Conservation (phyloP, 2,888 invertebrate species). For the Pandemis heparana region DNA sequence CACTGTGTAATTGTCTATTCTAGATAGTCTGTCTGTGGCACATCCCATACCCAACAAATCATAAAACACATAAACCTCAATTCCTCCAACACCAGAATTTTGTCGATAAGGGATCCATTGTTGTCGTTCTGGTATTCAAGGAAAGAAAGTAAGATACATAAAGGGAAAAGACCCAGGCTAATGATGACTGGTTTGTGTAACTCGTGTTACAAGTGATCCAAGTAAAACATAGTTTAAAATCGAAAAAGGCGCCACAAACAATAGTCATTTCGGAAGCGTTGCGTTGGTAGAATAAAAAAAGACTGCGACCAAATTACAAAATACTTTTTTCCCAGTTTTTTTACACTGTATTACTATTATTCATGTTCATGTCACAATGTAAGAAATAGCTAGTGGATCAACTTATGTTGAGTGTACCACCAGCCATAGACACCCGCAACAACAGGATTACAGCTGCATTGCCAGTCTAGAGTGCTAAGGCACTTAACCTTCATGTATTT, state of each 20-base stretch:
- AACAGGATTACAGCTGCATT: too few species aligned
- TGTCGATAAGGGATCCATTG: neutral
- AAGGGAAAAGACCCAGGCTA: neutral
- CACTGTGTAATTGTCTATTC: neutral
- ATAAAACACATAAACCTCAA: neutral
- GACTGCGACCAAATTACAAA: too few species aligned
- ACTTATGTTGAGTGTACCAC: too few species aligned
- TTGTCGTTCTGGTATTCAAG: constrained; percentile 1
- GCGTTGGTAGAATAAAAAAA: too few species aligned
- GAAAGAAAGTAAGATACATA: neutral
- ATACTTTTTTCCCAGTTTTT: too few species aligned
- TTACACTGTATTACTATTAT: too few species aligned
- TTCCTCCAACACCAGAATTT: neutral
- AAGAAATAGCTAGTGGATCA: too few species aligned
- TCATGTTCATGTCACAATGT: too few species aligned
- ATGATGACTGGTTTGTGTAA: neutral
- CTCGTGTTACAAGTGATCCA: neutral
- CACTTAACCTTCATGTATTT: too few species aligned
- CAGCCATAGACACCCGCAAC: too few species aligned
- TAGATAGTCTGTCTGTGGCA: neutral
- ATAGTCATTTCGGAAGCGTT: too few species aligned
- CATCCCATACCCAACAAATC: neutral
- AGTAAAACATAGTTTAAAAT: neutral
- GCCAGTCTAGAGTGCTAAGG: too few species aligned
- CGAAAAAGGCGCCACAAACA: neutral